A percentile compares a stretch with the other conserved stretches of the same genome.
Conservation (phyloP, 1,140 invertebrate genomes). For the Drosophila jambulina region DNA sequence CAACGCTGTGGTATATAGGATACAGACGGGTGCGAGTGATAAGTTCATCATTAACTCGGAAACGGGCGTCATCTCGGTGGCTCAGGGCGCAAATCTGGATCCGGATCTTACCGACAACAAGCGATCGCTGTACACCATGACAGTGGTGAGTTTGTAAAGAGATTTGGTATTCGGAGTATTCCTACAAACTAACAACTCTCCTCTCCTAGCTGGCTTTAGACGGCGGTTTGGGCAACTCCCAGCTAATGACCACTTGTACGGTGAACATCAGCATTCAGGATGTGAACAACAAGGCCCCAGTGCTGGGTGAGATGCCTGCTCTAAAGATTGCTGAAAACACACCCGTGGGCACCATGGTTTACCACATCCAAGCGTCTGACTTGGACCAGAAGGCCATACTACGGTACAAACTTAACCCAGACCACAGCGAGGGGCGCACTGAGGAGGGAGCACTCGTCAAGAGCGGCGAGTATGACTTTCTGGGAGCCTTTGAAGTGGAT, state of each 20-base stretch:
- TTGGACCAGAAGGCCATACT: slow-evolving; percentile 91
- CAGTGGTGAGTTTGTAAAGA: slow-evolving; percentile 86
- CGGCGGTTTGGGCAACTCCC: slow-evolving; percentile 93
- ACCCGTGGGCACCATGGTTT: slow-evolving; percentile 90
- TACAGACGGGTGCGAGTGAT: slow-evolving; percentile 94
- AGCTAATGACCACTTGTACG: slow-evolving; percentile 89
- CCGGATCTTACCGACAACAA: slow-evolving; percentile 93
- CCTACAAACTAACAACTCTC: neutral
- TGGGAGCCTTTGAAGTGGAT: slow-evolving; percentile 90
- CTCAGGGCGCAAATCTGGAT: slow-evolving; percentile 94
- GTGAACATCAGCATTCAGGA: slow-evolving; percentile 95
- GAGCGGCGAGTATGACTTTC: slow-evolving; percentile 90
- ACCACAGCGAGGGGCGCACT: slow-evolving; percentile 90
- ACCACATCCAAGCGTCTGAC: slow-evolving; percentile 91
- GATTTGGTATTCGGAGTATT: neutral
- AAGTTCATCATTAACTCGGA: slow-evolving; percentile 96
- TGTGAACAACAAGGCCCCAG: slow-evolving; percentile 95
- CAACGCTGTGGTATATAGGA: slow-evolving; percentile 94
- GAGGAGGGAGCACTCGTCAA: slow-evolving; percentile 92
- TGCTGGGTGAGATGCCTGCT: slow-evolving; percentile 89
- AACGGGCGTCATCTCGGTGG: slow-evolving; percentile 93
- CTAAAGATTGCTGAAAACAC: slow-evolving; percentile 90
- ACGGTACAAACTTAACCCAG: slow-evolving; percentile 90
- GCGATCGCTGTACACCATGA: slow-evolving; percentile 88
- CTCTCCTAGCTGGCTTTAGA: slow-evolving; percentile 90